phyloP scores from a whole-genome alignment of 2,888 invertebrate genomes.

The Philereme vetulata region DNA sequence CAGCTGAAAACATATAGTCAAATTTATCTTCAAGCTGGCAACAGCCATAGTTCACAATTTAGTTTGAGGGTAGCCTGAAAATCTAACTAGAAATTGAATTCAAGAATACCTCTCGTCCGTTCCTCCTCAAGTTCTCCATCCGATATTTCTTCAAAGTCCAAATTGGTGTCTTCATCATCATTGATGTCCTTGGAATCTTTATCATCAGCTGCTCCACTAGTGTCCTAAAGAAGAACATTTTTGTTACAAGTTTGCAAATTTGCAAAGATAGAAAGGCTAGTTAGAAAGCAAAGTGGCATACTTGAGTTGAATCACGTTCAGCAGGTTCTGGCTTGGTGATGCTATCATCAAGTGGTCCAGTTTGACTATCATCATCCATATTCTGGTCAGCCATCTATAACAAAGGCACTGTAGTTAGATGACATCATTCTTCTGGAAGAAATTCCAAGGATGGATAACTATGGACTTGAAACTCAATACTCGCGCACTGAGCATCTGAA shows the following conservation, averaged over 20 bases:
- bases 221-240: conserved; percentile 55
- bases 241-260: too few relatives aligned
- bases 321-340: conserved; percentile 61
- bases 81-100: too few relatives aligned
- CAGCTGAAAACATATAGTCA: conserved; percentile 61
- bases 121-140: conserved; percentile 95
- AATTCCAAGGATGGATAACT: too few relatives aligned
- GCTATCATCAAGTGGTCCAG: conserved; percentile 61
- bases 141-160: conserved; percentile 95
- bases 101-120: conserved; percentile 80
- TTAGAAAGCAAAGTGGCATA: conserved; percentile 33
- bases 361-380: conserved; percentile 71
- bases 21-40: background rate
- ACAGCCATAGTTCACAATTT: too few relatives aligned
- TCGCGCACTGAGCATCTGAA: too few relatives aligned
- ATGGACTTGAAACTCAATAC: too few relatives aligned
- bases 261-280: background rate
- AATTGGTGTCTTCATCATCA: conserved; percentile 88
- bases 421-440: too few relatives aligned
- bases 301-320: conserved; percentile 76
- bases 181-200: conserved; percentile 80
- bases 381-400: conserved; percentile 73
- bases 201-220: conserved; percentile 70
- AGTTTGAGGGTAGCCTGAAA: too few relatives aligned
- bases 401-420: background rate